Percentiles rank a stretch among this genome's conserved stretches.
These are phyloP conservation scores for Crenuchus spilurus DNA, from an alignment of 2,797 vertebrate species.

Conservation along the genomic window DNA sequence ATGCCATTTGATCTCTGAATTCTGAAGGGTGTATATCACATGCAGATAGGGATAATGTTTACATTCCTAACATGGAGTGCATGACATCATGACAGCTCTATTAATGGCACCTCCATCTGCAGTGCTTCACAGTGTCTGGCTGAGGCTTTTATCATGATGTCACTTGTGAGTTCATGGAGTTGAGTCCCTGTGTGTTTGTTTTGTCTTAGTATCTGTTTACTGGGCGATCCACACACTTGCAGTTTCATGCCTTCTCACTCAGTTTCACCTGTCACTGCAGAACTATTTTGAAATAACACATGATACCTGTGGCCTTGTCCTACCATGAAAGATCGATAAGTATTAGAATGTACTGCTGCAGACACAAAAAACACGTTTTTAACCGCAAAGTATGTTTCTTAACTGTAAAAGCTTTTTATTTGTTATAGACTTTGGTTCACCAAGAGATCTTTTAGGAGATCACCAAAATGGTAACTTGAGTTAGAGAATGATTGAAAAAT, in stretches of 20 bases:
- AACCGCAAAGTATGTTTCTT: too few relatives aligned
- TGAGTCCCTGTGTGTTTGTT: not conserved
- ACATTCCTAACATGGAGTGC: not conserved
- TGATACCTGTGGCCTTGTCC: not conserved
- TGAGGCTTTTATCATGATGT: slow-evolving; percentile 11
- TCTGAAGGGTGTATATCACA: not conserved
- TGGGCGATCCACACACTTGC: not conserved
- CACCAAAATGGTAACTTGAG: too few relatives aligned
- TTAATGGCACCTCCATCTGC: not conserved
- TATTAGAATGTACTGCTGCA: not conserved
- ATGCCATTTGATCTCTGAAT: not conserved
- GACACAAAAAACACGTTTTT: not conserved
- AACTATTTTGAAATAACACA: not conserved
- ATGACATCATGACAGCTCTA: not conserved
- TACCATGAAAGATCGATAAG: not conserved
- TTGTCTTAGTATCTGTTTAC: slow-evolving; percentile 4
- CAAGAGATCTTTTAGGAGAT: too few relatives aligned
- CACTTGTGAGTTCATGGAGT: not conserved
- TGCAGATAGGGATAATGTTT: not conserved
- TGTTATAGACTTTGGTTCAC: too few relatives aligned
- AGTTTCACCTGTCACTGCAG: not conserved
- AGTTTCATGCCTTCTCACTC: not conserved
- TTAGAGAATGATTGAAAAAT: too few relatives aligned
- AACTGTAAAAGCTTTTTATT: too few relatives aligned
- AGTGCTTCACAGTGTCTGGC: not conserved